Evolutionary conservation across 1,140 invertebrate species (phyloP).

Genomic region (Anthonomus grandis): DNA sequence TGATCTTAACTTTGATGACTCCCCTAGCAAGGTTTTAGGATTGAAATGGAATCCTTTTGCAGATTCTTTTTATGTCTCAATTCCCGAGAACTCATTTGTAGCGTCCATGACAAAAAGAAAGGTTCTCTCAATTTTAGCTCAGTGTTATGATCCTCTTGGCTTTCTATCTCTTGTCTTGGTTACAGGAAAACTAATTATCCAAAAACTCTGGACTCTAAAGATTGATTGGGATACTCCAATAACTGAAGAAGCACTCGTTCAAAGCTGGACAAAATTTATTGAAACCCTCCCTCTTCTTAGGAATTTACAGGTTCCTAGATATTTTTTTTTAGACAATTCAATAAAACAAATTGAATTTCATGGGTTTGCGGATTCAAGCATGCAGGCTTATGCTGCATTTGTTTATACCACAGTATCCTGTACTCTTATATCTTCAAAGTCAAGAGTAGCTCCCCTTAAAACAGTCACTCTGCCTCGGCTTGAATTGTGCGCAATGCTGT

Average conservation of each 20-base stretch:
- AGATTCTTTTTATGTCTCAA: neutral
- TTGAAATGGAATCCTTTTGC: slow-evolving; percentile 3
- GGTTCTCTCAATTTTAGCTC: slow-evolving; percentile 11
- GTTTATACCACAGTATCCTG: slow-evolving; percentile 32
- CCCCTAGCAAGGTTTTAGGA: slow-evolving; percentile 11
- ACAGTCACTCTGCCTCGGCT: slow-evolving; percentile 25
- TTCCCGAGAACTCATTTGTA: neutral
- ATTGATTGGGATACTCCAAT: slow-evolving; percentile 46
- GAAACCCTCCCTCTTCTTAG: neutral
- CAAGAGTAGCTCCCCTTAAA: slow-evolving; percentile 26
- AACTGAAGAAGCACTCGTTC: slow-evolving; percentile 7
- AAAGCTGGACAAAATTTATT: slow-evolving; percentile 4
- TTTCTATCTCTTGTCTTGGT: slow-evolving; percentile 41
- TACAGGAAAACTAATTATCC: slow-evolving; percentile 47
- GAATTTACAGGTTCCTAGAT: slow-evolving; percentile 7
- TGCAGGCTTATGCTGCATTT: slow-evolving; percentile 39
- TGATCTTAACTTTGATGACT: neutral
- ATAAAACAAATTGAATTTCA: slow-evolving; percentile 16
- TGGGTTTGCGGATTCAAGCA: slow-evolving; percentile 43
- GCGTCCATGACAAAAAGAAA: neutral
- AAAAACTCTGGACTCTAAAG: slow-evolving; percentile 43
- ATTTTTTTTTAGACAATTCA: neutral
- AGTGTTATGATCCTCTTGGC: slow-evolving; percentile 13
- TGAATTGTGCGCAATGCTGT: slow-evolving; percentile 28
- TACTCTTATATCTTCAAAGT: slow-evolving; percentile 18